phyloP scores from a whole-genome alignment of 2,797 vertebrate species.

The Harpagifer antarcticus region DNA sequence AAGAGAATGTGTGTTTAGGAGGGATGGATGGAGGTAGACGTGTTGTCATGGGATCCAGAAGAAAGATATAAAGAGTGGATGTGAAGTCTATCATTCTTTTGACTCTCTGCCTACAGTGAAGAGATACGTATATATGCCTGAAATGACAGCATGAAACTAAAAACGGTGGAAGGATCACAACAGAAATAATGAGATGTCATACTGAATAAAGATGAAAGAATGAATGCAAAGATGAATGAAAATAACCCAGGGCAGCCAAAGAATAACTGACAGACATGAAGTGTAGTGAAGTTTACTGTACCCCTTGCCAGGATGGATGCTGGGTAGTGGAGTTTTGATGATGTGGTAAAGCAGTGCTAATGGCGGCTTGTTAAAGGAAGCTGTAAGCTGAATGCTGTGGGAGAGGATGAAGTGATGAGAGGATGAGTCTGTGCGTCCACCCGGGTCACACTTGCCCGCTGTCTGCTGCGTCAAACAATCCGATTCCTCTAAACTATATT shows the following conservation, averaged over 20 bases:
- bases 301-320: conserved; percentile 78
- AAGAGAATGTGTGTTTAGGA: background rate
- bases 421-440: conserved; percentile 34
- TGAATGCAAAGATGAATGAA: conserved; percentile 23
- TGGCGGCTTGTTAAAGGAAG: conserved; percentile 80
- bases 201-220: background rate
- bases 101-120: background rate
- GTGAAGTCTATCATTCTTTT: background rate
- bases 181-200: background rate
- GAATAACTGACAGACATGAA: conserved; percentile 41
- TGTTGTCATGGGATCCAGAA: background rate
- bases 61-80: conserved; percentile 27
- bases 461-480: background rate
- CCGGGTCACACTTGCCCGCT: conserved; percentile 6
- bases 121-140: background rate
- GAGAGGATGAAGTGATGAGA: conserved; percentile 71
- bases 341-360: conserved; percentile 80
- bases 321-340: conserved; percentile 72
- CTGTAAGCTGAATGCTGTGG: conserved; percentile 83
- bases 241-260: conserved; percentile 17
- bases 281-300: conserved; percentile 81
- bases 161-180: background rate
- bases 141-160: background rate
- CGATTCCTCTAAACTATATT: background rate
- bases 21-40: conserved; percentile 6